Percentiles rank a stretch among this genome's conserved stretches.
Evolutionary conservation across 2,888 invertebrate species (phyloP).

Genomic region (Unio pictorum): DNA sequence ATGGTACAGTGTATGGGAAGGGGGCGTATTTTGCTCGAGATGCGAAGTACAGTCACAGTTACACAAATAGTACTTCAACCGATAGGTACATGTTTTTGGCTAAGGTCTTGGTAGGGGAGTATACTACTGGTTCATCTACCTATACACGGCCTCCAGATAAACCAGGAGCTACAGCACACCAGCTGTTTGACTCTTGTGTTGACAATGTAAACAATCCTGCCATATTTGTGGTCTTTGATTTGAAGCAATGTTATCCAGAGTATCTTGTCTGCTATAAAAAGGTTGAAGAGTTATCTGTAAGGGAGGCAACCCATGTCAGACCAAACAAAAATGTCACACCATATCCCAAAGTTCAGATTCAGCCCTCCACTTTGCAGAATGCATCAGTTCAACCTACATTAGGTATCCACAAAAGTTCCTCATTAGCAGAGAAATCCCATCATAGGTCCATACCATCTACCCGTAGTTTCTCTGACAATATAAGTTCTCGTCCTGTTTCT

Average conservation of each 20-base stretch:
- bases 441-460: no score
- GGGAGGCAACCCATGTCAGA: no score
- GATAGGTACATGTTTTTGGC: slow-evolving; percentile 49
- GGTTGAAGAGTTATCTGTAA: neutral
- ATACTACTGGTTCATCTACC: slow-evolving; percentile 27
- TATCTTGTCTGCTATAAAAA: slow-evolving; percentile 44
- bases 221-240: slow-evolving; percentile 54
- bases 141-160: slow-evolving; percentile 43
- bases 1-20: slow-evolving; percentile 51
- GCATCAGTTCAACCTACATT: no score
- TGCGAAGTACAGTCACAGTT: slow-evolving; percentile 42
- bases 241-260: slow-evolving; percentile 54
- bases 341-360: no score
- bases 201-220: slow-evolving; percentile 37
- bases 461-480: no score
- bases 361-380: no score
- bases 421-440: no score
- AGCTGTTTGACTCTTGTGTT: slow-evolving; percentile 56
- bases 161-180: slow-evolving; percentile 20
- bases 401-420: no score
- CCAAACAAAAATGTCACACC: no score
- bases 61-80: slow-evolving; percentile 12
- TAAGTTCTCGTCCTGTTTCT: no score
- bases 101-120: slow-evolving; percentile 53
- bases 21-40: slow-evolving; percentile 51